Conservation (phyloP, 1,140 invertebrate genomes). For the Nasonia vitripennis region DNA sequence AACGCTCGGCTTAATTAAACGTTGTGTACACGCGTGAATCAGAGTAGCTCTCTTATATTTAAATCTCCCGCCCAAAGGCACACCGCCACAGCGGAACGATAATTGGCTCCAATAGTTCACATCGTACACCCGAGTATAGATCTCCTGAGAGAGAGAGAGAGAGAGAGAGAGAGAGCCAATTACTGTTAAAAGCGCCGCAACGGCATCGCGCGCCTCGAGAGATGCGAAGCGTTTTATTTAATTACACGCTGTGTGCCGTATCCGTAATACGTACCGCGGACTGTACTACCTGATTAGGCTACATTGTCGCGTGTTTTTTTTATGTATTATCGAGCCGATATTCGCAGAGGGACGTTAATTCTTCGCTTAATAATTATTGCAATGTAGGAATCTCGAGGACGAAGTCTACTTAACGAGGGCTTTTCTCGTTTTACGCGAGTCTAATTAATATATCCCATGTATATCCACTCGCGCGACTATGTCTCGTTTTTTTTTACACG, state of each 20-base stretch:
- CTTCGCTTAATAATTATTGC: no score
- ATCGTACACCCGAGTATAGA: neutral
- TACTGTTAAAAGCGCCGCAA: constrained; percentile 9
- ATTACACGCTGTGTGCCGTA: constrained; percentile 3
- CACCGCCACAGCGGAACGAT: neutral
- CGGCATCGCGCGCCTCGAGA: neutral
- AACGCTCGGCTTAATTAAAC: no score
- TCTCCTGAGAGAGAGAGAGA: neutral
- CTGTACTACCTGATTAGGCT: neutral
- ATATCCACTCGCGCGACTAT: no score
- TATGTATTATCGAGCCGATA: neutral
- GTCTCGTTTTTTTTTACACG: no score
- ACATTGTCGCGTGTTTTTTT: constrained; percentile 25
- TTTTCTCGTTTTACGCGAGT: no score
- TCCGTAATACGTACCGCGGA: neutral
- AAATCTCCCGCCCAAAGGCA: neutral
- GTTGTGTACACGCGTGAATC: no score
- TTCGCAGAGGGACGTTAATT: no score
- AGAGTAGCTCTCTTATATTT: neutral
- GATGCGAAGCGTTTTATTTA: constrained; percentile 26
- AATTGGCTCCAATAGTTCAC: constrained; percentile 26
- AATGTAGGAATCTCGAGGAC: no score
- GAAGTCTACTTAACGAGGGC: no score
- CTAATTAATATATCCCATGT: no score
- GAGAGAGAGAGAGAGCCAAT: no score